Percentiles rank a stretch among this genome's conserved stretches.
phyloP scores from a whole-genome alignment of 2,797 vertebrate genomes.

The Prionace glauca region DNA sequence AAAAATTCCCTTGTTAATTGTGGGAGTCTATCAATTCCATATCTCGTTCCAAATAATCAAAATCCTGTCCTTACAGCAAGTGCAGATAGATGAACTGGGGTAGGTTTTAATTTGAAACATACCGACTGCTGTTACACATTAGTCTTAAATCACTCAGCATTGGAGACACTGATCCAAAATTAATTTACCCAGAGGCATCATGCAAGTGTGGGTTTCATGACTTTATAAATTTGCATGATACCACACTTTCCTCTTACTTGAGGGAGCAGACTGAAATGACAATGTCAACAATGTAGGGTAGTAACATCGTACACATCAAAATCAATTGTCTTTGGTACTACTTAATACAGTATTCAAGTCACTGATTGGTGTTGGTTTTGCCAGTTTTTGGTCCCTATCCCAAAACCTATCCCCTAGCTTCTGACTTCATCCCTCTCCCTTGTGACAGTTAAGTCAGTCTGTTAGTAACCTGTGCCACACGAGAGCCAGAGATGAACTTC shows the following conservation, averaged over 20 bases:
- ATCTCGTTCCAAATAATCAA: neutral
- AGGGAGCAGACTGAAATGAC: neutral
- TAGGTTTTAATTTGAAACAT: constrained; percentile 2
- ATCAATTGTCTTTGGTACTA: neutral
- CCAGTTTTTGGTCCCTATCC: too few relatives aligned
- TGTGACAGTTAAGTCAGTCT: too few relatives aligned
- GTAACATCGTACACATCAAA: neutral
- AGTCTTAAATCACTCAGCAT: neutral
- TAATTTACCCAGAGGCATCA: neutral
- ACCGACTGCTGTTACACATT: neutral
- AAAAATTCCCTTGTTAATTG: neutral
- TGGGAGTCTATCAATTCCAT: neutral
- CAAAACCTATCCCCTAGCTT: too few relatives aligned
- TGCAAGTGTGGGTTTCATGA: neutral
- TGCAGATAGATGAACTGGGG: neutral
- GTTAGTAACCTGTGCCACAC: too few relatives aligned
- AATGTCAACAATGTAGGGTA: neutral
- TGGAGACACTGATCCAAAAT: neutral
- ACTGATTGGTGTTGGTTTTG: neutral
- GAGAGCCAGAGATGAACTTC: too few relatives aligned
- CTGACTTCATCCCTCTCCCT: too few relatives aligned
- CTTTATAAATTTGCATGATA: neutral
- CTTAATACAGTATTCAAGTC: neutral
- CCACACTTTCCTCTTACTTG: neutral
- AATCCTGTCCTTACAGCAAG: neutral